A percentile compares a stretch with the other conserved stretches of the same genome.
Conservation (phyloP, 2,797 vertebrate species). For the Pipistrellus pygmaeus region DNA sequence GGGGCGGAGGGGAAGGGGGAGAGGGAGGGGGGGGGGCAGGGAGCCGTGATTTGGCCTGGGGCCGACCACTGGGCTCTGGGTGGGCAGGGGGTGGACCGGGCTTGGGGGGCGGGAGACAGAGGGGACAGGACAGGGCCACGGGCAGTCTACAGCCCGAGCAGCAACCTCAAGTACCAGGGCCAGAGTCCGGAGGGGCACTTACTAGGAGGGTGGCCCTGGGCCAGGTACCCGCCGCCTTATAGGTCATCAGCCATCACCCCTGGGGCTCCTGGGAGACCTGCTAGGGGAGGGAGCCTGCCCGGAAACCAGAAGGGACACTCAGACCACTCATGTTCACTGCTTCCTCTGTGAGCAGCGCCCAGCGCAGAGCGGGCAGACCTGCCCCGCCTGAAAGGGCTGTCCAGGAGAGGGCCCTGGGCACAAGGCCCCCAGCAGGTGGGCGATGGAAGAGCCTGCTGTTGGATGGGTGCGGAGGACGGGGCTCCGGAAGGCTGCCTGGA, state of each 20-base stretch:
- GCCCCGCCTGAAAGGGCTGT: not conserved
- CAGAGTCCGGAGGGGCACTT: fast-evolving
- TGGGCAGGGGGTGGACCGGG: not conserved
- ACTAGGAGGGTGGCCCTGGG: not conserved
- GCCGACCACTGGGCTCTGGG: not conserved
- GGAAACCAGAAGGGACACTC: not conserved
- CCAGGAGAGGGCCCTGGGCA: not conserved
- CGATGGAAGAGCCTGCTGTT: not conserved
- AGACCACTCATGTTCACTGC: not conserved
- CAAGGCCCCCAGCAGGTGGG: not conserved
- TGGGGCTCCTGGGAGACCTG: not conserved
- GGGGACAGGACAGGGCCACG: not conserved
- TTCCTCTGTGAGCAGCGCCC: not conserved
- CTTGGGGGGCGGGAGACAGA: too few relatives aligned
- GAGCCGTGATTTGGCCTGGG: not conserved
- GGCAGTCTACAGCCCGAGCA: not conserved
- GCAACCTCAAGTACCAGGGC: not conserved
- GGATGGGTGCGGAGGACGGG: not conserved
- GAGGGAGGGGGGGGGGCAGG: fast-evolving
- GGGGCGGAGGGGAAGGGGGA: not conserved
- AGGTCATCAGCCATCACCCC: not conserved
- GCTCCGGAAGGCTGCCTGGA: fast-evolving
- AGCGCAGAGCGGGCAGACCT: not conserved
- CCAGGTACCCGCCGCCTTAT: not conserved
- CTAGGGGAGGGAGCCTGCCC: too few relatives aligned